Evolutionary conservation across 2,797 vertebrate species (phyloP).

Genomic region (Anguilla megastoma): DNA sequence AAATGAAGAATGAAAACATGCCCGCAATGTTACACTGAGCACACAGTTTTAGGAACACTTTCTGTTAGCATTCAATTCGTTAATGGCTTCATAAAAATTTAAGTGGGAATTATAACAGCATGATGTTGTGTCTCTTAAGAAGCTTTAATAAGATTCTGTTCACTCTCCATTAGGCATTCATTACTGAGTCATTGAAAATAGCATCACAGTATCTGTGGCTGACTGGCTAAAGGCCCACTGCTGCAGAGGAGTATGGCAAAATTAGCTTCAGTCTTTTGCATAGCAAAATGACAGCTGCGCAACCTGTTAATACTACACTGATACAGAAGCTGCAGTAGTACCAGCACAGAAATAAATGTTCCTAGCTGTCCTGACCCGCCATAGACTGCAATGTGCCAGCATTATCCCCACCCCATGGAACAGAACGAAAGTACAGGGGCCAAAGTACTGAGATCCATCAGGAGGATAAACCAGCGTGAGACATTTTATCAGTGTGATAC

Average conservation of each 20-base stretch:
- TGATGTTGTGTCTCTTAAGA: neutral
- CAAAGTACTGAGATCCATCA: neutral
- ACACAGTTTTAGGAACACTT: neutral
- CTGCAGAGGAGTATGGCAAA: neutral
- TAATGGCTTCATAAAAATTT: neutral
- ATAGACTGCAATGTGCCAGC: neutral
- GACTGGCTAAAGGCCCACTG: neutral
- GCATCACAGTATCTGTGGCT: neutral
- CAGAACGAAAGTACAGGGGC: neutral
- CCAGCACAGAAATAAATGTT: neutral
- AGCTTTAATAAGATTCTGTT: neutral
- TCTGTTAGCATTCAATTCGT: neutral
- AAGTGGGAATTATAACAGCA: neutral
- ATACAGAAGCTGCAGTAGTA: neutral
- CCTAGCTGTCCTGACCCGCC: neutral
- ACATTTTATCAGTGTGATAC: neutral
- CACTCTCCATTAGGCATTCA: neutral
- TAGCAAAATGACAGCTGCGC: neutral
- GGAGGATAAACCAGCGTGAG: neutral
- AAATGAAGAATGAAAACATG: neutral
- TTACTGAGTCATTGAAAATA: neutral
- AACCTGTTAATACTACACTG: neutral
- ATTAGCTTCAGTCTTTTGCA: neutral
- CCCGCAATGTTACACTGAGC: neutral
- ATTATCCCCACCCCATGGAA: neutral